Evolutionary conservation across 2,113 vertebrate species (phyloP).

Genomic region (Melanerpes aurifrons): DNA sequence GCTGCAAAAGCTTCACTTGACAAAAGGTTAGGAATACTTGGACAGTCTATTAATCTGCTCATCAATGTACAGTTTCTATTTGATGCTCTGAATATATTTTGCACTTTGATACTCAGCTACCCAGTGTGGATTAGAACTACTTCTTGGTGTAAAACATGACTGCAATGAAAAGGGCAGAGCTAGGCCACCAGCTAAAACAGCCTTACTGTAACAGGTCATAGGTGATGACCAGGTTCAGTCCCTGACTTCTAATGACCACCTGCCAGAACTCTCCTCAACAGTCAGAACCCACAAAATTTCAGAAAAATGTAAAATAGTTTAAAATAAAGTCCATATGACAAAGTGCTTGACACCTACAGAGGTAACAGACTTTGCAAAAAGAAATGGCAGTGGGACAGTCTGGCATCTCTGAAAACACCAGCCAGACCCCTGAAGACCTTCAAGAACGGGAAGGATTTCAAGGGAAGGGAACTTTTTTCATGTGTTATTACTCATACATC

Average conservation of each 20-base stretch:
- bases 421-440: neutral
- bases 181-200: neutral
- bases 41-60: neutral
- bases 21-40: neutral
- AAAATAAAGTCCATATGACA: neutral
- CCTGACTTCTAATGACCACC: neutral
- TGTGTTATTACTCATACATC: neutral
- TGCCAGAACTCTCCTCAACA: neutral
- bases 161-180: neutral
- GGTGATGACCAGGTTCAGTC: neutral
- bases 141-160: neutral
- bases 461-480: neutral
- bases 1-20: slow-evolving; percentile 1
- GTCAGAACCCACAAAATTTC: neutral
- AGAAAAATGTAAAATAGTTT: neutral
- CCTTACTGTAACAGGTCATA: neutral
- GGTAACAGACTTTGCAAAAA: neutral
- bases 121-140: neutral
- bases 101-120: slow-evolving; percentile 3
- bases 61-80: neutral
- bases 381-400: neutral
- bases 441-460: neutral
- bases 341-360: neutral
- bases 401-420: neutral
- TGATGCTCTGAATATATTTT: slow-evolving; percentile 7